Evolutionary conservation across 2,113 vertebrate species (phyloP), one percentile per base, ranked within the genome.

Genomic region (Callocephalon fimbriatum): DNA sequence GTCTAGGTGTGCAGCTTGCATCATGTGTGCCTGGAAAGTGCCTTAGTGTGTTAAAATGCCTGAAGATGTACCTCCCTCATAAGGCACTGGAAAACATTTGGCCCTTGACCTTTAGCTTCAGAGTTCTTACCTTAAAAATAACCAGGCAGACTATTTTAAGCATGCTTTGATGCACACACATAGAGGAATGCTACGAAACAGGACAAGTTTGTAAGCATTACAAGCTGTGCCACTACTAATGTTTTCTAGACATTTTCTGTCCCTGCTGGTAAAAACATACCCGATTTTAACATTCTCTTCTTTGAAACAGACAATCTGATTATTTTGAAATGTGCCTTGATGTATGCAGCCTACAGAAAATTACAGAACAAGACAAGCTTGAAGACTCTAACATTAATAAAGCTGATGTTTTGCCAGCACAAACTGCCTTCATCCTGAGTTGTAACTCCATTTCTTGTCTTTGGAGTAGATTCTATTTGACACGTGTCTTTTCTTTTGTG

Each of bases 371-470:
- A 80, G 95, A 88, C 74, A 90, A 75, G 58, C 51, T 56, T 87
- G 92, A 87, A 87, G 73, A 66, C 38, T 91, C 65, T 73, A 93
- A 82, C 90, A 84, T 90, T 85, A 94, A 87, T 72, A 93, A 75
- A 87, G 44, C 9, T 75, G 80, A 85, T 94, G 61, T 78, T 95
- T 75, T 5, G 0, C n/a, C 76, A 78, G 82, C 74, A 80, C 23
- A 17, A 82, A 50, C 27, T 50, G 65, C 56, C 68, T 81, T 78
- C 76, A 74, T 50, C 59, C 72, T 31, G 59, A 88, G 32, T 4
- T 86, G 35, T 45, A 62, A n/a, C 25, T 86, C 70, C 42, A 15
- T 54, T 56, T 70, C 62, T 80, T 38, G 50, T 25, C 79, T 59
- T 35, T 18, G 50, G 45, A 21, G 10, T 10, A 45, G 72, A 50